phyloP scores from a whole-genome alignment of 1,140 invertebrate species.

The Cryptotermes secundus region DNA sequence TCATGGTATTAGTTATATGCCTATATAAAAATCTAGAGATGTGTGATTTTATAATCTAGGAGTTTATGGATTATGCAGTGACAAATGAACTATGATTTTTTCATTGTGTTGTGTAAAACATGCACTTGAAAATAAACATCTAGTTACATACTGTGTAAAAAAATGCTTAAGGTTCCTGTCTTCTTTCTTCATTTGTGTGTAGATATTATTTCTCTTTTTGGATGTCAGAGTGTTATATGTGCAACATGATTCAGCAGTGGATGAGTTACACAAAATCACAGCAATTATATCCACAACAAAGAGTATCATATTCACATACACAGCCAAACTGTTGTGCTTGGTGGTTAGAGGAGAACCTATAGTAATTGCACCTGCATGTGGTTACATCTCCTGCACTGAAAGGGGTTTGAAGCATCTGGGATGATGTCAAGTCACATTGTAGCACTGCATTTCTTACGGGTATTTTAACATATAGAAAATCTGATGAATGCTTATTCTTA shows the following conservation, averaged over 20 bases:
- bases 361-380: neutral
- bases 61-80: no score
- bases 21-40: no score
- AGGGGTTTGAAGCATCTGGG: neutral
- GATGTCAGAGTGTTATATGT: neutral
- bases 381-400: neutral
- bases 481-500: neutral
- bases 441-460: neutral
- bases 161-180: neutral
- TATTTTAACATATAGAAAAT: neutral
- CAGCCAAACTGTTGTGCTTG: neutral
- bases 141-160: no score
- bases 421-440: neutral
- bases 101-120: no score
- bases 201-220: neutral
- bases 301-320: no score
- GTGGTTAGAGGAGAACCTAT: neutral
- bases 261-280: neutral
- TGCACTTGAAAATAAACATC: no score
- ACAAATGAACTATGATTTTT: no score
- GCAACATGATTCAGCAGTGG: slow-evolving; percentile 2
- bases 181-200: neutral
- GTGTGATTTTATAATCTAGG: no score
- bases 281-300: neutral
- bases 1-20: no score